Conservation (phyloP, 2,797 vertebrate genomes). For the Oceanodroma leucorhoa region DNA sequence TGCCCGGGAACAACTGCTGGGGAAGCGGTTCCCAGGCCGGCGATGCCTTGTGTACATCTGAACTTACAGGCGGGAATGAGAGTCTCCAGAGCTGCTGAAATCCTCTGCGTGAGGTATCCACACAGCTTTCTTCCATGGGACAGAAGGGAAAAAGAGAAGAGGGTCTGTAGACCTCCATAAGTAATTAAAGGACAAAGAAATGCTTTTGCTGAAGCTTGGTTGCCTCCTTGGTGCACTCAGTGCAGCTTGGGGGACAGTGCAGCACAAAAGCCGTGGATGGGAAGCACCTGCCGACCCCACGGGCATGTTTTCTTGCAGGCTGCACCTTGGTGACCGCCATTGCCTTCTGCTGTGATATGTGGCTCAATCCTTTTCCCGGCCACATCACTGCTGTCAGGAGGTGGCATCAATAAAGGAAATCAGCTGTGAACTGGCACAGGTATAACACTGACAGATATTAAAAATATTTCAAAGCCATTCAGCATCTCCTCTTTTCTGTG, state of each 20-base stretch:
- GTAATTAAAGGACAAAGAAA: not conserved
- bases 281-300: accelerated
- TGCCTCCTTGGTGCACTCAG: not conserved
- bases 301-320: accelerated
- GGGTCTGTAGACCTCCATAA: not conserved
- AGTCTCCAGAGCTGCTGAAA: not conserved
- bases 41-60: not conserved
- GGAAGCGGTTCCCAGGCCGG: not conserved
- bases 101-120: not conserved
- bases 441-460: not conserved
- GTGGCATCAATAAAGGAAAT: not conserved
- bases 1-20: not conserved
- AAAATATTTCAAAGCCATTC: conserved; percentile 18
- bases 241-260: not conserved
- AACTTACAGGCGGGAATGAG: not conserved
- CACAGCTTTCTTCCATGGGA: not conserved
- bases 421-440: not conserved
- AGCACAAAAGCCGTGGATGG: not conserved
- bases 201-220: not conserved
- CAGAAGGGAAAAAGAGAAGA: not conserved
- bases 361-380: not conserved
- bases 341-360: not conserved
- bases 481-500: not conserved
- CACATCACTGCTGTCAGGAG: not conserved
- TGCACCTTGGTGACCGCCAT: not conserved